Conservation (phyloP, 2,797 vertebrate genomes). For the Lateolabrax maculatus region DNA sequence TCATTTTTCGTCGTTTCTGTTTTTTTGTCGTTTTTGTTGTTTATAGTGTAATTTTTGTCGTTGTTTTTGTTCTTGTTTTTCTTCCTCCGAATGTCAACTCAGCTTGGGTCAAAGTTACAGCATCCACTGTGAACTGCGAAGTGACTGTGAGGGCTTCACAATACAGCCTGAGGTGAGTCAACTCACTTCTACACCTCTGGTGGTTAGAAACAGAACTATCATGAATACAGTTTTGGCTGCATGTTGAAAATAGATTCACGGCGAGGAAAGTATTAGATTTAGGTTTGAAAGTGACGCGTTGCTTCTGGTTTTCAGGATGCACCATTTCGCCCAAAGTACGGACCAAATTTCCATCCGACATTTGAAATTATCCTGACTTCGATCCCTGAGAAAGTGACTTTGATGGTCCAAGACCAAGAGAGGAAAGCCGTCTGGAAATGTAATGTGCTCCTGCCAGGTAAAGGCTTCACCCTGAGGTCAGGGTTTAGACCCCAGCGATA, state of each 20-base stretch:
- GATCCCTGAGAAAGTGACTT: not conserved
- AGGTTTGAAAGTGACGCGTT: not conserved
- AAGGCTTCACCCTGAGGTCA: too few relatives aligned
- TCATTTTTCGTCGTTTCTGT: too few relatives aligned
- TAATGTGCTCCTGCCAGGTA: not conserved
- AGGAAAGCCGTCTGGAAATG: not conserved
- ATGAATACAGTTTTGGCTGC: not conserved
- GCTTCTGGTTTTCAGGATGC: not conserved
- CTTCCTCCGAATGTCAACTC: not conserved
- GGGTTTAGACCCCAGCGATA: too few relatives aligned
- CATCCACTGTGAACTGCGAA: slow-evolving; percentile 1
- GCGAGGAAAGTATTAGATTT: too few relatives aligned
- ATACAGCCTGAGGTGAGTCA: not conserved
- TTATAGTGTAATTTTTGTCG: too few relatives aligned
- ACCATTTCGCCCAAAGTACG: not conserved
- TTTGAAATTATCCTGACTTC: not conserved
- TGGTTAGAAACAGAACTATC: not conserved
- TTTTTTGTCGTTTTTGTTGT: too few relatives aligned
- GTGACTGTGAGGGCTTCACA: not conserved
- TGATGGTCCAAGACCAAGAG: not conserved
- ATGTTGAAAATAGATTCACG: too few relatives aligned
- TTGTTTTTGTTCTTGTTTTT: too few relatives aligned
- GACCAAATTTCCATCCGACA: slow-evolving; percentile 1
- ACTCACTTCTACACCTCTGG: not conserved
- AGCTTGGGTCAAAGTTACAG: not conserved